These are phyloP conservation scores for Rhea americana DNA, from an alignment of 2,113 vertebrate genomes.

Conservation along the genomic window DNA sequence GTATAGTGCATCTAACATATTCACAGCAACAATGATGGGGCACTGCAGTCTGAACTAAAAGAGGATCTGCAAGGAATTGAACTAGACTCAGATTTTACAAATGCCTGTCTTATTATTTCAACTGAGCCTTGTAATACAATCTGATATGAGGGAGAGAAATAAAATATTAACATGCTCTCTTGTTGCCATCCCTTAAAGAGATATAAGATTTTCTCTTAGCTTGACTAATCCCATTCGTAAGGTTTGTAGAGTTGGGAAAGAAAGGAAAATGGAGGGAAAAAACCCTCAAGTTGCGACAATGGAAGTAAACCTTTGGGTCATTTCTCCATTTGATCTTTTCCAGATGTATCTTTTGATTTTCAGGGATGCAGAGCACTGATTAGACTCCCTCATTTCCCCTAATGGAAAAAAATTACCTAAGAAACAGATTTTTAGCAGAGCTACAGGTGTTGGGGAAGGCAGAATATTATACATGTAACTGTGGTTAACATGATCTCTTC, in stretches of 20 bases:
- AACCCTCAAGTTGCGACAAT: neutral
- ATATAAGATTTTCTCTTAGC: neutral
- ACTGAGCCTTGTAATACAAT: neutral
- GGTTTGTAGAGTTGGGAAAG: neutral
- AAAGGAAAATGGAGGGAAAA: neutral
- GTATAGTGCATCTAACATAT: neutral
- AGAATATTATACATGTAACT: neutral
- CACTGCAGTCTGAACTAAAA: neutral
- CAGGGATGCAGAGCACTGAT: neutral
- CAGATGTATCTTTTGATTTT: neutral
- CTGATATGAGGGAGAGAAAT: neutral
- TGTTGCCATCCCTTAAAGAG: neutral
- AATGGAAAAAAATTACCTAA: neutral
- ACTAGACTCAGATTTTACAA: neutral
- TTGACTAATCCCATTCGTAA: constrained; percentile 9
- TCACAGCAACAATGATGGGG: neutral
- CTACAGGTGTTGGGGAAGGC: rapidly evolving
- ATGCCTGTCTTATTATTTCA: neutral
- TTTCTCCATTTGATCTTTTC: constrained; percentile 1
- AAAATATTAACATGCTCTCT: neutral
- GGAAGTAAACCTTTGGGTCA: neutral
- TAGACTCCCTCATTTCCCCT: neutral
- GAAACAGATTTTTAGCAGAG: neutral
- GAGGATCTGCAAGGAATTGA: neutral
- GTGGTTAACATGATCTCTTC: neutral